phyloP scores from a whole-genome alignment of 2,888 invertebrate species.

The Diaperis boleti region DNA sequence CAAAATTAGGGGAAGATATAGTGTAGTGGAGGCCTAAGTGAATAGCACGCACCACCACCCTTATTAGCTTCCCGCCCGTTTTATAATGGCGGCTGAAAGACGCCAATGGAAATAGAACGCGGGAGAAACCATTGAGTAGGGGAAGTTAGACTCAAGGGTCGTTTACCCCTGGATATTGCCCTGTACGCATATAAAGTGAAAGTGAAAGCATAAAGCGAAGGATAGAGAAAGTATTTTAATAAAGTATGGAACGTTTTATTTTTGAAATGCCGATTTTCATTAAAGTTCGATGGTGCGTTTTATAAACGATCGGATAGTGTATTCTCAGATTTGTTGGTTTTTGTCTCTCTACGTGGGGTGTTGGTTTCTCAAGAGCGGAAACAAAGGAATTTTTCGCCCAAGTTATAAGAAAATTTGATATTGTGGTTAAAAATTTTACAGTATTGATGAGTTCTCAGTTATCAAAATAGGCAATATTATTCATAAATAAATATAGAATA shows the following conservation, averaged over 20 bases:
- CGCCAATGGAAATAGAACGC: conserved; percentile 37
- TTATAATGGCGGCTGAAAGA: conserved; percentile 34
- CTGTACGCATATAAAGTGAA: conserved; percentile 50
- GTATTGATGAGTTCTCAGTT: too few relatives aligned
- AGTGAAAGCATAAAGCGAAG: conserved; percentile 57
- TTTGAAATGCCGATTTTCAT: conserved; percentile 10
- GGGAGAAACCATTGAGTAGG: conserved; percentile 39
- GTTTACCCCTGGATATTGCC: conserved; percentile 34
- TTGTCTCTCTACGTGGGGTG: background rate
- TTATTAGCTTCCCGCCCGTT: conserved; percentile 36
- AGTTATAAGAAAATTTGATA: too few relatives aligned
- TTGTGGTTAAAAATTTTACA: too few relatives aligned
- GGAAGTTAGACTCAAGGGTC: conserved; percentile 37
- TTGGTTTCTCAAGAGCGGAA: background rate
- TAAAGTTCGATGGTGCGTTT: conserved; percentile 2
- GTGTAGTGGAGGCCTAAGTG: conserved; percentile 20
- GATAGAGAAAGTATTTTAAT: conserved; percentile 56
- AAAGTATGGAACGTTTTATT: conserved; percentile 26
- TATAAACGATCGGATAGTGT: background rate
- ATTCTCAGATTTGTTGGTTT: background rate
- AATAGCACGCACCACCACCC: conserved; percentile 35
- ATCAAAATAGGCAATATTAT: too few relatives aligned
- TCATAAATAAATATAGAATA: too few relatives aligned
- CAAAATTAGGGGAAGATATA: conserved; percentile 36
- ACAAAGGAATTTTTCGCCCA: too few relatives aligned